These are phyloP conservation scores for Heterotilapia buettikoferi DNA, from an alignment of 2,113 vertebrate species.

Conservation along the genomic window DNA sequence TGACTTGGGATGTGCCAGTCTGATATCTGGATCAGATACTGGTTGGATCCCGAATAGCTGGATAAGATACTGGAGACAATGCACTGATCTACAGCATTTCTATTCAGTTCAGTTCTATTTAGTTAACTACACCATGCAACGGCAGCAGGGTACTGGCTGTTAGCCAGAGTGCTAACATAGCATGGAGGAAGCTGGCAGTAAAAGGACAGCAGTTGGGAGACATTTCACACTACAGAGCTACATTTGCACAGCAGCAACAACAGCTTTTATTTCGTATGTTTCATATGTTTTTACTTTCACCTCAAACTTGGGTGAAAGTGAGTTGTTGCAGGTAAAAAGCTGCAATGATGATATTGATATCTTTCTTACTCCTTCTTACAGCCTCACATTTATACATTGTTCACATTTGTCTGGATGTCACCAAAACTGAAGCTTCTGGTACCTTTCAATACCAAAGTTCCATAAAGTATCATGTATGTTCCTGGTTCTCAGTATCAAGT, in stretches of 20 bases:
- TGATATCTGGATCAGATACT: neutral
- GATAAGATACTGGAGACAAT: too few species aligned
- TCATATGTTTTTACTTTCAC: neutral
- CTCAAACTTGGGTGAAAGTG: neutral
- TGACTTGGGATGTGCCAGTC: neutral
- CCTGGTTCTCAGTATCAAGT: neutral
- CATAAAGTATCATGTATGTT: neutral
- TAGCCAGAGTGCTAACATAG: neutral
- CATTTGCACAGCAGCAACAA: neutral
- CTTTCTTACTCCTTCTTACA: neutral
- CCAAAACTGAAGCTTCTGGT: neutral
- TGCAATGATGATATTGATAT: neutral
- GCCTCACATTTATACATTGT: neutral
- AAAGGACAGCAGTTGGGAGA: neutral
- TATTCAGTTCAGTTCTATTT: neutral
- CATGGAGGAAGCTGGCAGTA: neutral
- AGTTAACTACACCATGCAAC: neutral
- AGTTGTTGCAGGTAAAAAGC: neutral
- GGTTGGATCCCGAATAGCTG: neutral
- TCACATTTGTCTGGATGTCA: neutral
- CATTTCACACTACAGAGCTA: neutral
- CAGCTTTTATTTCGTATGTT: neutral
- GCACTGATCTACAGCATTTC: neutral
- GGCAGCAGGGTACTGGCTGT: neutral
- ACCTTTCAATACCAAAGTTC: neutral